Base-by-base conservation (phyloP, 2,113 vertebrate species). In the Falcunculus frontatus region DNA sequence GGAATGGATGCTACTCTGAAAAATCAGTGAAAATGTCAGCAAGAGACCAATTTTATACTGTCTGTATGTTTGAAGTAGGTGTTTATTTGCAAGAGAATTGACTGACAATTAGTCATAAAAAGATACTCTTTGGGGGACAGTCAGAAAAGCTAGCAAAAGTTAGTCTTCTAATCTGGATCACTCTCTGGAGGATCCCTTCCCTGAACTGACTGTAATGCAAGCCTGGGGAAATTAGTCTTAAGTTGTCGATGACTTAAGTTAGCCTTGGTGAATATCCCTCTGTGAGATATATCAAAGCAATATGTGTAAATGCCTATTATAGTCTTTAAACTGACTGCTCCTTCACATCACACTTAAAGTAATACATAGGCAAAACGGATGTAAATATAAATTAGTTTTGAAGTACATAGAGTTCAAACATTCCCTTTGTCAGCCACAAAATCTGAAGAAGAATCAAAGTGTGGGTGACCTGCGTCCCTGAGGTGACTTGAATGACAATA, bases 81-180 rank as follows among this genome's bases (percentile, higher is more conserved):
- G 87, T 63, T 92, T 86, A 41, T 94, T 92, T 93, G 69, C 33
- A 81, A 92, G 44, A 80, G 35, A 89, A 88, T 64, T 63, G 17
- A 81, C 47, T 84, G 65, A 94, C 87, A 89, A 49, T 87, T 94
- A 89, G 19, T 83, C 70, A 85, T 73, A 60, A 93, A 76, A 80
- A 23, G 9, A 49, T 72, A 26, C 13, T 73, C 59, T 76, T 72
- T 23, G n/a, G 22, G 53, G 63, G 23, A 80, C 46, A 41, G 20
- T 65, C 56, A 83, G 46, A 80, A 80, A 86, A 85, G 8, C 11
- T 83, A 84, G 39, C 41, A 76, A 44, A 95, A 88, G 17, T 93
- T 73, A 83, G 42, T 41, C 11, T 72, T 62, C 26, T 83, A 62
- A 65, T 85, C n/a, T 73, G 46, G 56, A 80, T 69, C 5, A 21